Percentiles rank a stretch among this genome's conserved stretches.
Conservation (phyloP, 2,888 invertebrate genomes). For the Eilema griseolum region DNA sequence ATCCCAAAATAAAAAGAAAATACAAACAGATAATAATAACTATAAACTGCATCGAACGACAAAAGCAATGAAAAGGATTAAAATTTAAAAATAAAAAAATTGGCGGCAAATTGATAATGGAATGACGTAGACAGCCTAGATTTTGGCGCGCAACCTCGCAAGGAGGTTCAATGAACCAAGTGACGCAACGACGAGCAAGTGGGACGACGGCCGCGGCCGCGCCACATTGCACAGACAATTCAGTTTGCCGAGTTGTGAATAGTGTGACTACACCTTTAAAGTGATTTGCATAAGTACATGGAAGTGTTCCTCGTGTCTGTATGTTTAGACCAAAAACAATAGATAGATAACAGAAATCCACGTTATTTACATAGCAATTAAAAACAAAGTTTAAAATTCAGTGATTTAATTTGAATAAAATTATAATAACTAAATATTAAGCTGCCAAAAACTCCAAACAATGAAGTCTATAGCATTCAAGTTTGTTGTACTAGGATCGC, state of each 20-base stretch:
- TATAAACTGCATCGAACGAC: not conserved
- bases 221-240: conserved; percentile 36
- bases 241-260: not conserved
- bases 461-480: not conserved
- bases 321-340: not conserved
- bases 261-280: not conserved
- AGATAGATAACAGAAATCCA: not conserved
- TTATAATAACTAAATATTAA: not conserved
- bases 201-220: conserved; percentile 54
- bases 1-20: conserved; percentile 2
- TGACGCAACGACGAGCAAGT: conserved; percentile 70
- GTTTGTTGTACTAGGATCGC: not conserved
- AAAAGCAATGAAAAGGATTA: conserved; percentile 15
- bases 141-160: conserved; percentile 55
- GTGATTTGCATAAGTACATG: not conserved
- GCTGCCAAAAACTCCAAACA: not conserved
- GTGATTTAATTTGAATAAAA: conserved; percentile 1
- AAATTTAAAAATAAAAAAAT: conserved; percentile 16
- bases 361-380: not conserved
- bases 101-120: conserved; percentile 15
- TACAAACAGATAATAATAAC: conserved; percentile 9
- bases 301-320: not conserved
- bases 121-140: conserved; percentile 33
- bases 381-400: not conserved
- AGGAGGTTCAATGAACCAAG: conserved; percentile 61